These are phyloP conservation scores for Sinocyclocheilus maitianheensis DNA, from an alignment of 2,113 vertebrate species.

Conservation along the genomic window DNA sequence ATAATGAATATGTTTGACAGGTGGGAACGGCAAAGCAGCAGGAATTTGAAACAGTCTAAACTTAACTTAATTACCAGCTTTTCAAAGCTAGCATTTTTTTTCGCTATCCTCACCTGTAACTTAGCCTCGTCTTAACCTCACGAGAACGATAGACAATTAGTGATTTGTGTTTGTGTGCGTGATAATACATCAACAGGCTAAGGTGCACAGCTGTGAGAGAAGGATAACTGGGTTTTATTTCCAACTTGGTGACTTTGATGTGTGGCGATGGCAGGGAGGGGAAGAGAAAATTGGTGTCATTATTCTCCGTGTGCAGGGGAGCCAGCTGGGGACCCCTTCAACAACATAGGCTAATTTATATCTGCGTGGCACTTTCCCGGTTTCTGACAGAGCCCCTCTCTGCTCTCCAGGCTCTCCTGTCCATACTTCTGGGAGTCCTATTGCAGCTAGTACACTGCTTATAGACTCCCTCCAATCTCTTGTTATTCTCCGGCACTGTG, in stretches of 20 bases:
- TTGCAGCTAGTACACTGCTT: background rate
- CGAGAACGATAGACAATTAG: conserved; percentile 36
- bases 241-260: conserved; percentile 44
- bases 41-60: conserved; percentile 35
- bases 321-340: conserved; percentile 58
- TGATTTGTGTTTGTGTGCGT: conserved; percentile 38
- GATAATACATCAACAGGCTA: conserved; percentile 27
- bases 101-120: background rate
- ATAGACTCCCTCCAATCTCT: conserved; percentile 30
- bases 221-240: conserved; percentile 49
- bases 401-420: conserved; percentile 23
- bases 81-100: conserved; percentile 26
- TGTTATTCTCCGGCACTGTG: background rate
- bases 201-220: conserved; percentile 28
- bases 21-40: conserved; percentile 42
- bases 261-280: conserved; percentile 38
- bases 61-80: conserved; percentile 35
- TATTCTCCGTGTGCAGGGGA: conserved; percentile 54
- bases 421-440: conserved; percentile 13
- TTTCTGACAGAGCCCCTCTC: conserved; percentile 31
- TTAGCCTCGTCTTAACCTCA: conserved; percentile 3
- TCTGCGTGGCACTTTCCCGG: conserved; percentile 39
- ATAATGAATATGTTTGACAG: conserved; percentile 52
- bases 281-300: conserved; percentile 52
- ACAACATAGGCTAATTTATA: conserved; percentile 59